Percentiles rank a stretch among this genome's conserved stretches.
These are phyloP conservation scores for Peromyscus attwateri DNA, from an alignment of 2,797 vertebrate genomes.

Conservation along the genomic window DNA sequence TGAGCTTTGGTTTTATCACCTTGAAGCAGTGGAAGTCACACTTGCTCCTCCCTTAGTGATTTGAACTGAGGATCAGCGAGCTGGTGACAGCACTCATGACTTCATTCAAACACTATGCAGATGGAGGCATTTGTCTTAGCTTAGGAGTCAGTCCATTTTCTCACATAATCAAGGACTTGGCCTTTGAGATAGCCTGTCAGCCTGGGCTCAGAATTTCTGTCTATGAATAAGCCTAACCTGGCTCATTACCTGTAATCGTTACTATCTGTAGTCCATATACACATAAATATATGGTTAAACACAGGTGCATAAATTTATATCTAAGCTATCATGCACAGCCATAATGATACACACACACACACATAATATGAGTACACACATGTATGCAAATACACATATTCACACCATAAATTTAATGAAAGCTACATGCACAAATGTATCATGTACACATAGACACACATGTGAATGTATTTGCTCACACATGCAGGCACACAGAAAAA, in stretches of 20 bases:
- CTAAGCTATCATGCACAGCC: background rate
- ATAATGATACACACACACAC: background rate
- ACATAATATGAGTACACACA: background rate
- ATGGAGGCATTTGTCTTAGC: fast-evolving
- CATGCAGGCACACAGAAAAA: background rate
- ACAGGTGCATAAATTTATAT: background rate
- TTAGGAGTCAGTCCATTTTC: too few relatives aligned
- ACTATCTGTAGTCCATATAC: background rate
- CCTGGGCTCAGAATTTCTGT: background rate
- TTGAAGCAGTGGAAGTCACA: background rate
- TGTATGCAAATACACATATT: background rate
- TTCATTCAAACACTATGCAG: background rate
- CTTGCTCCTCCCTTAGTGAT: too few relatives aligned
- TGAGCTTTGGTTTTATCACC: background rate
- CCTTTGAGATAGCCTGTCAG: background rate
- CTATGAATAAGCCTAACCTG: background rate
- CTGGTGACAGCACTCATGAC: background rate
- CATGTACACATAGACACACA: background rate
- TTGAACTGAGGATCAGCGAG: background rate
- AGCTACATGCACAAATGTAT: background rate
- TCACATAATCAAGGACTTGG: fast-evolving
- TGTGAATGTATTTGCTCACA: background rate
- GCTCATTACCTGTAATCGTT: background rate
- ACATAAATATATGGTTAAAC: background rate
- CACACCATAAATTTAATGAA: too few relatives aligned